Percentiles rank a stretch among this genome's conserved stretches.
phyloP scores from a whole-genome alignment of 2,113 vertebrate species.

The Trogon melanurus region DNA sequence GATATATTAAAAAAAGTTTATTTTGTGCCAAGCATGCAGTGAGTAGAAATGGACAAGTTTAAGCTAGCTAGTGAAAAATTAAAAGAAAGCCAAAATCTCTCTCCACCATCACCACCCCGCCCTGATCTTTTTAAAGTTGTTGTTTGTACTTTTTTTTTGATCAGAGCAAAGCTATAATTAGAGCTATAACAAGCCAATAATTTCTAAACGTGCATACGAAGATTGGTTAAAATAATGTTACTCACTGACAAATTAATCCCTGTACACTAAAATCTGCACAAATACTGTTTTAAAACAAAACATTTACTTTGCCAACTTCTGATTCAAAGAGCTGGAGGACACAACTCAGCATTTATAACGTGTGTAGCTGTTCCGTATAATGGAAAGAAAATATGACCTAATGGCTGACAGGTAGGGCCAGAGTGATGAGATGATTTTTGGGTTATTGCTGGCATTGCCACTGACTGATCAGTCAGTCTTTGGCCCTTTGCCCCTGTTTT shows the following conservation, averaged over 20 bases:
- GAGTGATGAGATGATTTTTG: neutral
- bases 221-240: neutral
- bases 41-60: constrained; percentile 19
- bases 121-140: neutral
- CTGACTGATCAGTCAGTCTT: neutral
- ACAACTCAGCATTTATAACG: neutral
- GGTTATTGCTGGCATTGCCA: neutral
- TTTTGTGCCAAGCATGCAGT: constrained; percentile 23
- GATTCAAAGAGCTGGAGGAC: neutral
- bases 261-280: neutral
- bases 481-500: neutral
- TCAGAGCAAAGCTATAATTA: constrained; percentile 3
- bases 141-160: neutral
- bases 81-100: neutral
- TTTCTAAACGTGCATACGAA: neutral
- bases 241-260: neutral
- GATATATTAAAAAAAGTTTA: neutral
- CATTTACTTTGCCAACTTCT: neutral
- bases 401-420: neutral
- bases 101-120: neutral
- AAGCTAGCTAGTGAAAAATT: constrained; percentile 28
- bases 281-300: constrained; percentile 2
- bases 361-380: neutral
- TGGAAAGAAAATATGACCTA: neutral
- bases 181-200: neutral